Conservation (phyloP, 2,888 invertebrate genomes). For the Sesamia inferens region DNA sequence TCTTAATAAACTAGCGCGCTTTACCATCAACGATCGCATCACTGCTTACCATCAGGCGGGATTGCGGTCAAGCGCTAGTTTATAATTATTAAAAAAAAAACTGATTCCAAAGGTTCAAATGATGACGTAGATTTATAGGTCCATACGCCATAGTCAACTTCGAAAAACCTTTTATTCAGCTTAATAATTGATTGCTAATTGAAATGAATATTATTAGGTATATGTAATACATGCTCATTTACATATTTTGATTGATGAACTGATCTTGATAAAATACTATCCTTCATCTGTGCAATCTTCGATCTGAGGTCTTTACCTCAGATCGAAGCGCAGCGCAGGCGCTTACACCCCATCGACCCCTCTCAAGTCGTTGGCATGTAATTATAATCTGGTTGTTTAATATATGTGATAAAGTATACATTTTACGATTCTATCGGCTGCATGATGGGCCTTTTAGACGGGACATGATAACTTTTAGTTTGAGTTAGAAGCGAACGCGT, state of each 20-base stretch:
- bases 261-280: constrained; percentile 2
- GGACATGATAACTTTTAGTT: constrained; percentile 67
- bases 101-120: not conserved
- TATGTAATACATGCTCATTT: not conserved
- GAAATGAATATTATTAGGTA: not conserved
- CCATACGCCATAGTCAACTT: not conserved
- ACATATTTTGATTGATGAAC: not conserved
- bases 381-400: constrained; percentile 64
- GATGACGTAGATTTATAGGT: not conserved
- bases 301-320: constrained; percentile 16
- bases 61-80: no score
- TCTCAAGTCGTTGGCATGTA: constrained; percentile 49
- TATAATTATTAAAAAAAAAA: no score
- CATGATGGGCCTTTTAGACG: constrained; percentile 79
- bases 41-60: no score
- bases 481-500: constrained; percentile 62
- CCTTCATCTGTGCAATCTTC: constrained; percentile 11
- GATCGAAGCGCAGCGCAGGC: no score
- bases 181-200: not conserved
- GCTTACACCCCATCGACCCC: constrained; percentile 20
- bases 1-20: no score
- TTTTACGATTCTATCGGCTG: constrained; percentile 68
- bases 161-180: not conserved
- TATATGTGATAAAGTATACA: constrained; percentile 71
- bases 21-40: no score